Base-by-base conservation (phyloP, 2,113 vertebrate genomes). In the Eubucco bourcierii region DNA sequence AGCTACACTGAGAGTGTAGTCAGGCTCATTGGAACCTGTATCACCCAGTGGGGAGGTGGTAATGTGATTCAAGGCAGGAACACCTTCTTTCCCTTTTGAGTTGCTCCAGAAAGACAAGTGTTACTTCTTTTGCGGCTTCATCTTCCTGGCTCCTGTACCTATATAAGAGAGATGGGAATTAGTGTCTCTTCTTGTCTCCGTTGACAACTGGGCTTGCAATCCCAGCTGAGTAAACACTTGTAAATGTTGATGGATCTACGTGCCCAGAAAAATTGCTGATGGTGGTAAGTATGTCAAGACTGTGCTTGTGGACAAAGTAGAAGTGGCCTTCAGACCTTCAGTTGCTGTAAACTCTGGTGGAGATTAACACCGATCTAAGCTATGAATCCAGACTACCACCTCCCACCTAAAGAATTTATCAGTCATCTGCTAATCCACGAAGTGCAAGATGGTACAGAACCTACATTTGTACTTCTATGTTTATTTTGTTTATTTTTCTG, bases 1-100 rank as follows among this genome's bases (percentile, higher is more conserved):
- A 55, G 21, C 50, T 31, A 55, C 2, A 63, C 4, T 0, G 1
- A 24, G 23, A 19, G 5, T 1, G 1, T 41, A 66, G 18, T 14
- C 23, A 55, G 20, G 7, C 29, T 66, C 1, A 0, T 63, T 58
- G 84, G 41, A 84, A 89, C 3, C 13, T 79, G 18, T 41, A 50
- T 29, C 6, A 41, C 7, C 68, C 17, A 61, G 7, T 20, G 24
- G 21, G n/a, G 6, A 84, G 18, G 33, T 37, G 47, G 29, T 37
- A 77, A 24, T 7, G 31, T 9, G 14, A 8, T 10, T 56, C 52
- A 31, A 7, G 15, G 21, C 18, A 56, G 60, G 63, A 37, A 5
- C 9, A 73, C 14, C 5, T 59, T 53, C 4, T 72, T 61, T 23
- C 78, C 37, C 8, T 6, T 79, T 70, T 84, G 18, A 20, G 5